Base-by-base conservation (phyloP, 2,888 invertebrate genomes). In the Drosophila borborema region DNA sequence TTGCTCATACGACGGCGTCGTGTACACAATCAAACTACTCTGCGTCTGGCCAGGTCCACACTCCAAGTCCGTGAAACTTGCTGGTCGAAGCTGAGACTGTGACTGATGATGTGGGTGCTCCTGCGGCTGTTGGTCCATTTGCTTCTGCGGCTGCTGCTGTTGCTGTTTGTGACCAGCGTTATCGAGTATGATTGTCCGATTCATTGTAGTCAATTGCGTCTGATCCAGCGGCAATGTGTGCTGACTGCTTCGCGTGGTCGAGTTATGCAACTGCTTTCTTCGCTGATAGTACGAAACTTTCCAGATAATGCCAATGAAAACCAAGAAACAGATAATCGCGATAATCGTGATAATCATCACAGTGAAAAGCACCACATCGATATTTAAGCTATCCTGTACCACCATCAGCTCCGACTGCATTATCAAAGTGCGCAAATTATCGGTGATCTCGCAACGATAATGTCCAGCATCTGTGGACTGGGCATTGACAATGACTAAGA, bases 391-490 rank as follows among this genome's bases (percentile, higher is more conserved):
- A 54, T 91, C 91, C 70, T 91, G 85, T 6, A 92, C 90, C 34
- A 92, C 91, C 16, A 91, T 63, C 60, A 92, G 66, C 14, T 92
- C 91, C 46, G 86, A 81, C 45, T 91, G 90, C 46, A 92, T 74
- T 1, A 84, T 89, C 34, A 84, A 75, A 0, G 91, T 91, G 8
- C 91, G 91, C 14, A 88, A 86, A 18, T 88, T 90, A 94, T 99
- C 99, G 49, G 96, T 96, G 92, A 99, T 96, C 92, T 97, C 96
- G 94, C 99, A 99, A 86, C 97, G 96, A 93, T 98, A 99, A 70
- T 94, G 94, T 0, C 98, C 99, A 38, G 96, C 96, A 94, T 99
- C 98, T 77, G 94, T 94, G 5, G 95, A 92, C 74, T 96, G 95
- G 0, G 97, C 96, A 89, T 97, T 96, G 48, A 97, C 96, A 81